Conservation (phyloP, 2,888 invertebrate genomes). For the Tipula helvola region DNA sequence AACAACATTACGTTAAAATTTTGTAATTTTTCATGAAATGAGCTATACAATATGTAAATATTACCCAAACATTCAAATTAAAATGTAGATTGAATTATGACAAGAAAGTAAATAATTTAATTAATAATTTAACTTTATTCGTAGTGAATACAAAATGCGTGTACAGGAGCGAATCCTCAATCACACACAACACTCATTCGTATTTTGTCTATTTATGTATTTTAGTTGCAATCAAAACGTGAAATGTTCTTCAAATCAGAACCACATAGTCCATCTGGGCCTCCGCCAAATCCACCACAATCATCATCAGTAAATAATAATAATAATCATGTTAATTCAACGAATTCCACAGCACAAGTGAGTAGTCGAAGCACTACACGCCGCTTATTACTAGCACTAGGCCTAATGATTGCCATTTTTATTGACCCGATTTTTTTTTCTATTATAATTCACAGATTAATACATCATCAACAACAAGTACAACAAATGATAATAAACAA, state of each 20-base stretch:
- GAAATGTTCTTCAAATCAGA: slow-evolving; percentile 76
- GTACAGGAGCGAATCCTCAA: background rate
- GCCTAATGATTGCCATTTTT: background rate
- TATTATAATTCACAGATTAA: slow-evolving; percentile 16
- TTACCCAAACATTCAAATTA: background rate
- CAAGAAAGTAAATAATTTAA: background rate
- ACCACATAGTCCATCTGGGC: slow-evolving; percentile 42
- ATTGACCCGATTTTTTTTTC: background rate
- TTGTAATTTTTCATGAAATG: too few species aligned
- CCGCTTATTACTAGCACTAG: background rate
- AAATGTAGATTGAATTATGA: background rate
- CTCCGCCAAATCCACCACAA: slow-evolving; percentile 41
- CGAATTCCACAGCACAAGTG: slow-evolving; percentile 8
- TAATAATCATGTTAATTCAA: background rate
- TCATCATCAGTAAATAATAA: slow-evolving; percentile 4
- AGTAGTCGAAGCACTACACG: background rate
- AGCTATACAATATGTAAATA: background rate
- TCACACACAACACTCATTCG: background rate
- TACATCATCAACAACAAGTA: slow-evolving; percentile 17
- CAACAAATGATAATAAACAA: slow-evolving; percentile 15
- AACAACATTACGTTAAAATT: background rate
- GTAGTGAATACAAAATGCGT: background rate
- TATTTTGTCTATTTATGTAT: slow-evolving; percentile 21
- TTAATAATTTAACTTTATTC: background rate
- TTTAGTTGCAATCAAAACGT: slow-evolving; percentile 69